Evolutionary conservation across 1,140 invertebrate species (phyloP).

Genomic region (Choristoneura fumiferana): DNA sequence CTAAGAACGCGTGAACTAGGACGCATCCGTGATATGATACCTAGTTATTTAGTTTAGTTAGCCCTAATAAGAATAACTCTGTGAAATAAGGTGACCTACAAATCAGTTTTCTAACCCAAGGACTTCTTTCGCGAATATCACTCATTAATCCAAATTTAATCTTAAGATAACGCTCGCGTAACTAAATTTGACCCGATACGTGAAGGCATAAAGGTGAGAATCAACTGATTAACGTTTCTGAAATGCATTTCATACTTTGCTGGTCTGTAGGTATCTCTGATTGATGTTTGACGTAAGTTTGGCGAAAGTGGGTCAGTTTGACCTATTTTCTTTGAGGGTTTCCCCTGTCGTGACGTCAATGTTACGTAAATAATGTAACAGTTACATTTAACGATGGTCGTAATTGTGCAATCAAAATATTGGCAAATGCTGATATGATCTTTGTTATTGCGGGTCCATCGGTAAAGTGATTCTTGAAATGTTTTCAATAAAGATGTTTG

Average conservation of each 20-base stretch:
- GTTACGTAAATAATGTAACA: conserved; percentile 32
- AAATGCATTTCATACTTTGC: conserved; percentile 23
- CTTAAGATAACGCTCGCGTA: background rate
- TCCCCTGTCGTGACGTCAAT: conserved; percentile 59
- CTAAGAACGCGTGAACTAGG: conserved; percentile 8
- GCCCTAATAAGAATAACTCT: conserved; percentile 45
- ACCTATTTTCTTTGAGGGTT: conserved; percentile 64
- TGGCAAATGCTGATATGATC: conserved; percentile 14
- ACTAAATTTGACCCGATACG: background rate
- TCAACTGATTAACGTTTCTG: conserved; percentile 14
- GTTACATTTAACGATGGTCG: conserved; percentile 42
- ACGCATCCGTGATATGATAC: conserved; percentile 9
- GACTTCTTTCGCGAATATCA: conserved; percentile 22
- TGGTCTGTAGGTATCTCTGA: conserved; percentile 30
- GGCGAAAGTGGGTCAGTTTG: conserved; percentile 50
- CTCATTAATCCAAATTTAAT: conserved; percentile 24
- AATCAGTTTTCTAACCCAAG: conserved; percentile 24
- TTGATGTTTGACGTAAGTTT: conserved; percentile 53
- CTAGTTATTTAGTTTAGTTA: no score
- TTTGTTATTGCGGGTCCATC: background rate
- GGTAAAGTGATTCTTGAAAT: background rate
- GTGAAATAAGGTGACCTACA: conserved; percentile 51
- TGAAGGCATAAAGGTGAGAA: conserved; percentile 23
- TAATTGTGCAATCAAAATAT: conserved; percentile 57
- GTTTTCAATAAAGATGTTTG: background rate